A percentile compares a stretch with the other conserved stretches of the same genome.
phyloP scores from a whole-genome alignment of 1,140 invertebrate species.

The Homalodisca vitripennis region DNA sequence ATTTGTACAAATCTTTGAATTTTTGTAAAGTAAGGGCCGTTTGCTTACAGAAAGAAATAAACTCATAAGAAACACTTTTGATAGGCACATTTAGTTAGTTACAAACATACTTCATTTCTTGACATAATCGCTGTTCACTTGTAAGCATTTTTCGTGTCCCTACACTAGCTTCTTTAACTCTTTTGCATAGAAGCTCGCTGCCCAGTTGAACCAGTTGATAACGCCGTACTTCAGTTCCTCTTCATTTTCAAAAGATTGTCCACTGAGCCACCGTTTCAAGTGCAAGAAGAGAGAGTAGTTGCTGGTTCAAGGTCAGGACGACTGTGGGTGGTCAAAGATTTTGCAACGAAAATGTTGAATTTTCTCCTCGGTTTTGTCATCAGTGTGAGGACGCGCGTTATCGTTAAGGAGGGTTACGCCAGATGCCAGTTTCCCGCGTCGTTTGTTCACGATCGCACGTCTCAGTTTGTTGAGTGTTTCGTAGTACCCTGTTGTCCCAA shows the following conservation, averaged over 20 bases:
- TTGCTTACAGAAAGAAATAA: not conserved
- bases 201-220: not conserved
- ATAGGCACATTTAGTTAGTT: conserved; percentile 1
- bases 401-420: too few relatives aligned
- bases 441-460: too few relatives aligned
- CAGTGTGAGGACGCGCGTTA: too few relatives aligned
- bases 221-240: conserved; percentile 19
- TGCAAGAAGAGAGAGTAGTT: conserved; percentile 14
- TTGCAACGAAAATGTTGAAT: conserved; percentile 28
- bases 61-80: not conserved
- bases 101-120: conserved; percentile 9
- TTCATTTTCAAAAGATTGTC: conserved; percentile 20
- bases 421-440: too few relatives aligned
- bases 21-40: not conserved
- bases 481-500: too few relatives aligned
- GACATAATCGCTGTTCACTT: conserved; percentile 21
- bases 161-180: too few relatives aligned
- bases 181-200: conserved; percentile 11
- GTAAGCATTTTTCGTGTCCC: conserved; percentile 25
- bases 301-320: conserved; percentile 8
- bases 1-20: too few relatives aligned
- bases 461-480: too few relatives aligned
- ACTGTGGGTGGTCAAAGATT: conserved; percentile 14
- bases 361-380: conserved; percentile 27
- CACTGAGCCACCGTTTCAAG: too few relatives aligned